Conservation (phyloP, 2,888 invertebrate genomes). For the Aethes cnicana region DNA sequence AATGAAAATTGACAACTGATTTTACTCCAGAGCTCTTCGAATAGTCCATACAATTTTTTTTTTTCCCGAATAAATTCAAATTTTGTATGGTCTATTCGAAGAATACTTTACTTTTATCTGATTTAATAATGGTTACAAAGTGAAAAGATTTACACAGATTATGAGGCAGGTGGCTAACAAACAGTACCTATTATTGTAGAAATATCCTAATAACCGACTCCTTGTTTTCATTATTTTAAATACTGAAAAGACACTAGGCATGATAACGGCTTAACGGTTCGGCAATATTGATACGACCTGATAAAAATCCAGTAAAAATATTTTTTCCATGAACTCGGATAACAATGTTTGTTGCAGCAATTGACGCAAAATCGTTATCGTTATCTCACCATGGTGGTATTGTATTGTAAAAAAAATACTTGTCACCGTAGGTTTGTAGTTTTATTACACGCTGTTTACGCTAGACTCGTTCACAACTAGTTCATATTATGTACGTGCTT, state of each 20-base stretch:
- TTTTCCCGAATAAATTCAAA: no score
- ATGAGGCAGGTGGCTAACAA: no score
- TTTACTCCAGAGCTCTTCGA: no score
- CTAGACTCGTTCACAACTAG: slow-evolving; percentile 4
- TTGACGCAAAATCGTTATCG: slow-evolving; percentile 35
- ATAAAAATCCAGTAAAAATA: slow-evolving; percentile 9
- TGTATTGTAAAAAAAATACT: not conserved
- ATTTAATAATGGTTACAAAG: no score
- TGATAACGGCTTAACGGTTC: not conserved
- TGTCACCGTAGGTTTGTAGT: slow-evolving; percentile 1
- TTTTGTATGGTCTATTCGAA: no score
- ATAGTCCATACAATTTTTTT: no score
- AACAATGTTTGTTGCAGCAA: slow-evolving; percentile 39
- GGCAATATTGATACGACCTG: slow-evolving; percentile 9
- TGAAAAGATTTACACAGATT: no score
- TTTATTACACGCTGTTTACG: slow-evolving; percentile 4
- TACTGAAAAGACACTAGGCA: not conserved
- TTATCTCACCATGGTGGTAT: slow-evolving; percentile 12
- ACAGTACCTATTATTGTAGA: no score
- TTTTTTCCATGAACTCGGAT: slow-evolving; percentile 37
- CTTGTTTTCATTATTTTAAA: not conserved
- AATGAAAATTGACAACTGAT: no score
- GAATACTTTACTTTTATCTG: no score
- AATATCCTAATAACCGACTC: not conserved
- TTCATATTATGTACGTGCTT: no score